Percentiles rank a stretch among this genome's conserved stretches.
Conservation (phyloP, 1,140 invertebrate genomes). For the Tetranychus urticae region DNA sequence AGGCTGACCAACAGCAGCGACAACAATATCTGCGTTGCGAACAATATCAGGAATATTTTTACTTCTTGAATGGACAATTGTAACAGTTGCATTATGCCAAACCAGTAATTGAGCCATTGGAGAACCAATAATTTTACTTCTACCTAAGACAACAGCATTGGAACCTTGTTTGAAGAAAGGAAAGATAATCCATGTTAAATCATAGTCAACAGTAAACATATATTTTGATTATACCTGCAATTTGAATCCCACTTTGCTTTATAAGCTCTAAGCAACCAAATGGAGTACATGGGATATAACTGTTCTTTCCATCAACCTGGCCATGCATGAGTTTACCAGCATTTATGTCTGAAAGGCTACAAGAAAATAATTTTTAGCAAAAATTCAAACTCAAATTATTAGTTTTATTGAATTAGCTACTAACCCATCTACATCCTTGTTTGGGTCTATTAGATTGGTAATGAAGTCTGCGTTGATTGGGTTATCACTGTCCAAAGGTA, state of each 20-base stretch:
- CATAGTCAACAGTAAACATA: not conserved
- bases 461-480: conserved; percentile 51
- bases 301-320: conserved; percentile 34
- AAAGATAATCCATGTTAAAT: not conserved
- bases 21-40: conserved; percentile 68
- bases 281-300: conserved; percentile 79
- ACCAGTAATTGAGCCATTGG: conserved; percentile 79
- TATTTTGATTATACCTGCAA: conserved; percentile 5
- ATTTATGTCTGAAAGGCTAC: conserved; percentile 37
- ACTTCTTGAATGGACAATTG: conserved; percentile 85
- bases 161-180: conserved; percentile 32
- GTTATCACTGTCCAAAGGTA: conserved; percentile 64
- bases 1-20: conserved; percentile 76
- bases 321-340: conserved; percentile 54
- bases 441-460: conserved; percentile 55
- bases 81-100: conserved; percentile 90
- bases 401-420: conserved; percentile 1
- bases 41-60: conserved; percentile 48
- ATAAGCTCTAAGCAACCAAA: conserved; percentile 79
- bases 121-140: conserved; percentile 81
- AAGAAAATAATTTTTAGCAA: not conserved
- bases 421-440: conserved; percentile 88
- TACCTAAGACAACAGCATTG: conserved; percentile 70
- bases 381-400: not conserved
- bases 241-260: conserved; percentile 30